Percentiles rank a stretch among this genome's conserved stretches.
phyloP scores from a whole-genome alignment of 2,113 vertebrate species.

The Mola mola region DNA sequence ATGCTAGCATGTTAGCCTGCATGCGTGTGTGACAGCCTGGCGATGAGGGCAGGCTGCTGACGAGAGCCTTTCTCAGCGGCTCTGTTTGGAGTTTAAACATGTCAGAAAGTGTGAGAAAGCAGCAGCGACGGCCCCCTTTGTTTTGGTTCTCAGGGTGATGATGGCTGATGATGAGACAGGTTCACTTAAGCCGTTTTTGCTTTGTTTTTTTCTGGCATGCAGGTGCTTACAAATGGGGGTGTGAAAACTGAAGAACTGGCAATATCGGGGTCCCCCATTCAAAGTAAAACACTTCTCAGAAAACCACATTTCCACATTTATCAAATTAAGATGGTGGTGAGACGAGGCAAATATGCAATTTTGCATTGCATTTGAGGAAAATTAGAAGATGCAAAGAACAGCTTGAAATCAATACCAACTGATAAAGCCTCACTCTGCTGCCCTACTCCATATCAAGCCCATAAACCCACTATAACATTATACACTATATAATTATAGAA shows the following conservation, averaged over 20 bases:
- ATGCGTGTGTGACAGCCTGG: background rate
- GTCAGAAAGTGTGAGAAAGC: slow-evolving; percentile 78
- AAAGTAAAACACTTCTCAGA: background rate
- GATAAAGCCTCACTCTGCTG: slow-evolving; percentile 59
- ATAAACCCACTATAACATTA: slow-evolving; percentile 50
- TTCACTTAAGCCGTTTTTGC: slow-evolving; percentile 9
- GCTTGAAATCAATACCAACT: slow-evolving; percentile 47
- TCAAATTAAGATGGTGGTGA: slow-evolving; percentile 6
- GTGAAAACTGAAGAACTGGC: slow-evolving; percentile 4
- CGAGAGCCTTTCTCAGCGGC: slow-evolving; percentile 66
- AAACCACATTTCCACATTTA: slow-evolving; percentile 14
- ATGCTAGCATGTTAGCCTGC: background rate
- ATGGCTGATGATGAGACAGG: slow-evolving; percentile 60
- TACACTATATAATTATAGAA: slow-evolving; percentile 52
- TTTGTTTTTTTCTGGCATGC: slow-evolving; percentile 24
- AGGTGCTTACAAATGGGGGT: slow-evolving; percentile 27
- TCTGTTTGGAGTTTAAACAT: slow-evolving; percentile 82
- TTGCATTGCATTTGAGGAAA: slow-evolving; percentile 27
- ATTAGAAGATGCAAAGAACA: slow-evolving; percentile 18
- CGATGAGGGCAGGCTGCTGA: slow-evolving; percentile 70
- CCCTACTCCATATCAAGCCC: slow-evolving; percentile 29
- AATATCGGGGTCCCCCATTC: background rate
- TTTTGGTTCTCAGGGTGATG: slow-evolving; percentile 77
- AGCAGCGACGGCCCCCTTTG: slow-evolving; percentile 41
- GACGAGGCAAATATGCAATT: slow-evolving; percentile 31